Conservation (phyloP, 1,140 invertebrate species). For the Zaprionus capensis region DNA sequence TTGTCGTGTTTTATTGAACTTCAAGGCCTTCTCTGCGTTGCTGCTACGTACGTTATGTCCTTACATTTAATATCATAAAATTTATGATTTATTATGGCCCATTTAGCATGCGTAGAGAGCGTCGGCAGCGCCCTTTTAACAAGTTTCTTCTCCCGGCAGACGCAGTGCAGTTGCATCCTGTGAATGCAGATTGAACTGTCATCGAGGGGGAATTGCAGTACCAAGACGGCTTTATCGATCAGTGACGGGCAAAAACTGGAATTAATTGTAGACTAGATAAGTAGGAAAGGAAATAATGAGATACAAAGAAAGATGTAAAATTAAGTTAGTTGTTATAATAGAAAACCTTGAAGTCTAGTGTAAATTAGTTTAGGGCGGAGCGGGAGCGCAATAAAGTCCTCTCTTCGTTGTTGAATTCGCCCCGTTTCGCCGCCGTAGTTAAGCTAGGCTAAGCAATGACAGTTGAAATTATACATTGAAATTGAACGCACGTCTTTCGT, state of each 20-base stretch:
- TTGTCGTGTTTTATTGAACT: slow-evolving; percentile 69
- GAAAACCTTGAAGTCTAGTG: too few species aligned
- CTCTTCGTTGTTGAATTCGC: too few species aligned
- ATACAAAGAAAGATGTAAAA: neutral
- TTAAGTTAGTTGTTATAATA: too few species aligned
- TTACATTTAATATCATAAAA: slow-evolving; percentile 39
- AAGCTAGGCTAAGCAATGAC: too few species aligned
- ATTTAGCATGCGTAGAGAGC: slow-evolving; percentile 36
- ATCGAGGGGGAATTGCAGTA: slow-evolving; percentile 13
- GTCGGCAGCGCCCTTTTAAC: slow-evolving; percentile 22
- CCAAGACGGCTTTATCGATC: neutral
- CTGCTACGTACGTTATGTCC: slow-evolving; percentile 18
- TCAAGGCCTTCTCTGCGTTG: slow-evolving; percentile 22
- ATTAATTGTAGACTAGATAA: neutral
- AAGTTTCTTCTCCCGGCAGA: slow-evolving; percentile 5
- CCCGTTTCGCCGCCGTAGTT: too few species aligned
- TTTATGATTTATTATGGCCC: slow-evolving; percentile 47
- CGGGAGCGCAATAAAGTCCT: too few species aligned
- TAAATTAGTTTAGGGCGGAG: too few species aligned
- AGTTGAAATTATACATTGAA: too few species aligned
- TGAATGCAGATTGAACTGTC: slow-evolving; percentile 26
- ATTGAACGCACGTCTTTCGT: too few species aligned
- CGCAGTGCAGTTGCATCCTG: neutral
- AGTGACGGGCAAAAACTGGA: neutral
- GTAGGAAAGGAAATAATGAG: neutral